Percentiles rank a stretch among this genome's conserved stretches.
phyloP scores from a whole-genome alignment of 2,888 invertebrate genomes.

The Ochropacha duplaris region DNA sequence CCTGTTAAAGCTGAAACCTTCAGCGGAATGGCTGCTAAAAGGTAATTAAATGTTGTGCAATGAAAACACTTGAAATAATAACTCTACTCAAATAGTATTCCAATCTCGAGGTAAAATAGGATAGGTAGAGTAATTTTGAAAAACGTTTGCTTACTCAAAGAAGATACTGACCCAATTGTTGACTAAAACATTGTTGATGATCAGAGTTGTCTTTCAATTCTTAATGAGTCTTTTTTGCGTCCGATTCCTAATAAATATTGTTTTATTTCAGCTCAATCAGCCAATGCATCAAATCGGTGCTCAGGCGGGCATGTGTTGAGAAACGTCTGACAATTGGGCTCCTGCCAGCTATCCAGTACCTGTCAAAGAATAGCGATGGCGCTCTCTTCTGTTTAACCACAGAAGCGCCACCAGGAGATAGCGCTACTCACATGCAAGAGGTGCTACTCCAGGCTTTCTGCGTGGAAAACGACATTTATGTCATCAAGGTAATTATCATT shows the following conservation, averaged over 20 bases:
- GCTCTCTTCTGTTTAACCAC: slow-evolving; percentile 88
- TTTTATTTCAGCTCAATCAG: slow-evolving; percentile 74
- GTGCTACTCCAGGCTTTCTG: slow-evolving; percentile 90
- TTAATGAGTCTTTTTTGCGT: not conserved
- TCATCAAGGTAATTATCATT: slow-evolving; percentile 84
- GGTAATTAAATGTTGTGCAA: slow-evolving; percentile 52
- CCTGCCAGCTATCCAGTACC: slow-evolving; percentile 83
- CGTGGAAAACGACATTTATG: slow-evolving; percentile 89
- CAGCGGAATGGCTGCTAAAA: slow-evolving; percentile 76
- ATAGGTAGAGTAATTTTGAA: too few species aligned
- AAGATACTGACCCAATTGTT: too few species aligned
- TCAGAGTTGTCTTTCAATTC: too few species aligned
- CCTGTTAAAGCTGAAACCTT: slow-evolving; percentile 74
- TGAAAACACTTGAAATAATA: not conserved
- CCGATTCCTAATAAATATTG: slow-evolving; percentile 18
- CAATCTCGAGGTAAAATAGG: too few species aligned
- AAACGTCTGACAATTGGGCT: slow-evolving; percentile 85
- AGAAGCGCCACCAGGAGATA: slow-evolving; percentile 86
- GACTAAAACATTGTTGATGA: not conserved
- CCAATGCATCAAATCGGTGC: slow-evolving; percentile 78
- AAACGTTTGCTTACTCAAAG: not conserved
- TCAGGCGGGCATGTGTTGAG: slow-evolving; percentile 79
- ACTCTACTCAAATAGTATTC: not conserved
- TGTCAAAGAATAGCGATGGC: slow-evolving; percentile 83
- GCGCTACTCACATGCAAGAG: slow-evolving; percentile 90